Percentiles rank a stretch among this genome's conserved stretches.
These are phyloP conservation scores for Sphyrna mokarran DNA, from an alignment of 2,113 vertebrate species.

Conservation along the genomic window DNA sequence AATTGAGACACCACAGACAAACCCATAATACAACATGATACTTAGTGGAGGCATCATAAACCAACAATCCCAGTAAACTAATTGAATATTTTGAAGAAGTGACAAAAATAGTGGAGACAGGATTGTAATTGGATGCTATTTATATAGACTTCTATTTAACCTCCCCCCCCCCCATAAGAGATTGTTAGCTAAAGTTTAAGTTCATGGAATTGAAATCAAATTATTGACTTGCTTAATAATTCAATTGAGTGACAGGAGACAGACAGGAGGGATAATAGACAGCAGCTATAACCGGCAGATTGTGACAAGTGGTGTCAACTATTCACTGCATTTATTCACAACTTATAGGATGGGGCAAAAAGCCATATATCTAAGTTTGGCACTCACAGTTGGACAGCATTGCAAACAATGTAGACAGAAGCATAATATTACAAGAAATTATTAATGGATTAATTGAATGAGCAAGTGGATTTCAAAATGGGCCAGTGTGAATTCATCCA, in stretches of 20 bases:
- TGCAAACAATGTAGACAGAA: background rate
- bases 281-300: background rate
- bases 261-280: background rate
- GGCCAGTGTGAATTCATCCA: background rate
- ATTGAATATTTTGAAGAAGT: background rate
- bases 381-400: background rate
- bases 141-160: background rate
- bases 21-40: too few relatives aligned
- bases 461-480: background rate
- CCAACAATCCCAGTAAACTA: background rate
- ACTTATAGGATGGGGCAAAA: background rate
- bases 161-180: background rate
- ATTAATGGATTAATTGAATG: background rate
- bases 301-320: background rate
- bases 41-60: too few relatives aligned
- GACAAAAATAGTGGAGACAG: background rate
- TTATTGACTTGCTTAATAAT: background rate
- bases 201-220: background rate
- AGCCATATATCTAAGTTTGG: background rate
- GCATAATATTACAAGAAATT: background rate
- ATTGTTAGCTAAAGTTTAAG: background rate
- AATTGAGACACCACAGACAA: too few relatives aligned
- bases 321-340: background rate
- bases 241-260: background rate
- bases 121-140: background rate